phyloP scores from a whole-genome alignment of 2,888 invertebrate genomes.

The Sialis lutaria region DNA sequence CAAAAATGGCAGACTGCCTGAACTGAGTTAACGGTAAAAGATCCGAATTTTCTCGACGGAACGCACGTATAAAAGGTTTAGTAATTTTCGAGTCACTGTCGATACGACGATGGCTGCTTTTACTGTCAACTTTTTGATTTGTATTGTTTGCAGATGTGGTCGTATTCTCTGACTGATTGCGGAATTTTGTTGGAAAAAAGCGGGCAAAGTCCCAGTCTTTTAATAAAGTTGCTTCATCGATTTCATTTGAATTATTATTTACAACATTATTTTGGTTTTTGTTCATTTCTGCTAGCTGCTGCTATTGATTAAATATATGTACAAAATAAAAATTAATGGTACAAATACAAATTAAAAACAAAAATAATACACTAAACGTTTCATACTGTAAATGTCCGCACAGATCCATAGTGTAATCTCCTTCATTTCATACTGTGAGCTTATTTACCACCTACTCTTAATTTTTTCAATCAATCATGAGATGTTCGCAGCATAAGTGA shows the following conservation, averaged over 20 bases:
- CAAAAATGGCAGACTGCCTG: slow-evolving; percentile 55
- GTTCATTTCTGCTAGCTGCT: slow-evolving; percentile 22
- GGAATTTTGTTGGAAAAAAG: slow-evolving; percentile 49
- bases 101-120: slow-evolving; percentile 40
- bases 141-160: slow-evolving; percentile 12
- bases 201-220: slow-evolving; percentile 79
- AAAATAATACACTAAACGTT: slow-evolving; percentile 1
- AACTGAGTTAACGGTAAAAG: slow-evolving; percentile 58
- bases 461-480: too few species aligned
- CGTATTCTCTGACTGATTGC: slow-evolving; percentile 9
- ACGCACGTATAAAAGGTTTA: slow-evolving; percentile 57
- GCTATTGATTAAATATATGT: slow-evolving; percentile 15
- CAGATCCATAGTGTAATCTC: too few species aligned
- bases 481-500: too few species aligned
- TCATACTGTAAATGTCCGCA: not conserved
- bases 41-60: slow-evolving; percentile 71
- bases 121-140: slow-evolving; percentile 8
- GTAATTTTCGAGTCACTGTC: slow-evolving; percentile 55
- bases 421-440: too few species aligned
- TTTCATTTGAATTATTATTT: slow-evolving; percentile 27
- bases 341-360: not conserved
- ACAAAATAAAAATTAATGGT: slow-evolving; percentile 23
- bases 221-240: slow-evolving; percentile 62
- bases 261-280: not conserved
- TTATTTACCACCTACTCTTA: too few species aligned